Percentiles rank a stretch among this genome's conserved stretches.
These are phyloP conservation scores for Drosophila chauvacae DNA, from an alignment of 1,140 invertebrate species.

Conservation along the genomic window DNA sequence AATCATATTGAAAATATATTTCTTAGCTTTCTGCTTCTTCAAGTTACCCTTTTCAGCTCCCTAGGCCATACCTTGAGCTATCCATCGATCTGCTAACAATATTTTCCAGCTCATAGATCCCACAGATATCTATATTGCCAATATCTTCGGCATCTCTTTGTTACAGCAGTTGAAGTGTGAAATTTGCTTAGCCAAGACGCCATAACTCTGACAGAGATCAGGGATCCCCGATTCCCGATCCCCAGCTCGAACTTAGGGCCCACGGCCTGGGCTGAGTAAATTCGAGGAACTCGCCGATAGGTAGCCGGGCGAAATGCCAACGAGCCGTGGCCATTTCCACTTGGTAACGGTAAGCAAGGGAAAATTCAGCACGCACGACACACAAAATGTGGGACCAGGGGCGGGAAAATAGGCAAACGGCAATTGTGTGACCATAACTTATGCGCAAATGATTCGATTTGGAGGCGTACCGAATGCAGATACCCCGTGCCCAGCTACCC, in stretches of 20 bases:
- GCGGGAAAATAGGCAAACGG: constrained; percentile 42
- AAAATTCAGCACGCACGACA: constrained; percentile 66
- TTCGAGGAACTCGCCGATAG: constrained; percentile 27
- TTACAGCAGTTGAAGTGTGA: constrained; percentile 45
- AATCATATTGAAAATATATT: not conserved
- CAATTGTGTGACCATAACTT: constrained; percentile 64
- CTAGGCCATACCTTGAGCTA: not conserved
- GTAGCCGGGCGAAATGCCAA: constrained; percentile 57
- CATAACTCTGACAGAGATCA: constrained; percentile 12
- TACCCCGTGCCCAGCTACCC: constrained; percentile 53
- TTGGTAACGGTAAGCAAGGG: constrained; percentile 61
- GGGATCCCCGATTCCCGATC: not conserved
- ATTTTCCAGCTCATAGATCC: constrained; percentile 6
- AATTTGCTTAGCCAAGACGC: constrained; percentile 41
- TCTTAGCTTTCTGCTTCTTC: no score
- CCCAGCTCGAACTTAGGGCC: constrained; percentile 6
- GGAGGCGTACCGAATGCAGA: constrained; percentile 61
- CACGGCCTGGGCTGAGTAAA: constrained; percentile 22
- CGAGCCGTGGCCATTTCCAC: constrained; percentile 57
- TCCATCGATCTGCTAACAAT: constrained; percentile 1
- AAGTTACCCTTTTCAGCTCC: not conserved
- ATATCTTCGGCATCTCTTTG: constrained; percentile 15
- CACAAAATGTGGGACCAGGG: constrained; percentile 32
- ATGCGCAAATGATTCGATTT: constrained; percentile 66
- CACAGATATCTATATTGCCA: constrained; percentile 6